Evolutionary conservation across 2,113 vertebrate genomes (phyloP).

Genomic region (Acrocephalus arundinaceus): DNA sequence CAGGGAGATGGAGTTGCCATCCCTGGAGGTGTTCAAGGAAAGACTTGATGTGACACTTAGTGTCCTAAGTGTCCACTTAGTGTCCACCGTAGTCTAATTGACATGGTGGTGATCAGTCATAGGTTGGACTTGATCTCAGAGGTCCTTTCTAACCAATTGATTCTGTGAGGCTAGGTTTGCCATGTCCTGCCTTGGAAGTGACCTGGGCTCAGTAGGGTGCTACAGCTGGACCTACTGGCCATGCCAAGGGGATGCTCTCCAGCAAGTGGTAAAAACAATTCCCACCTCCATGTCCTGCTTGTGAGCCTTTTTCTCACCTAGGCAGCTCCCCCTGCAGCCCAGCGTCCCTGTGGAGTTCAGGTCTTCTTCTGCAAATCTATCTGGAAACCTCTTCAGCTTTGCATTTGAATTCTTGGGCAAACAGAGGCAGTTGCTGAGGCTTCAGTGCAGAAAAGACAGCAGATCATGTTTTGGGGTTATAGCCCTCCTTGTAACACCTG

Average conservation of each 20-base stretch:
- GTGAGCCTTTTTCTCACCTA: accelerated
- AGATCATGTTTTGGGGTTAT: background rate
- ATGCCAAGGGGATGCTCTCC: background rate
- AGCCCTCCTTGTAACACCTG: background rate
- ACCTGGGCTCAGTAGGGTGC: accelerated
- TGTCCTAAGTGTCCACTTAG: background rate
- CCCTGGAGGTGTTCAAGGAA: background rate
- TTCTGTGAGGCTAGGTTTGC: background rate
- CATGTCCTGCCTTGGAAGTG: background rate
- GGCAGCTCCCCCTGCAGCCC: background rate
- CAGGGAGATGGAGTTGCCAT: background rate
- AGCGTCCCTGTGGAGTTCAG: background rate
- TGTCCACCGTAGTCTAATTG: background rate
- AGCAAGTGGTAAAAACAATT: background rate
- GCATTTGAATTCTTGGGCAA: background rate
- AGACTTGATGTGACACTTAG: background rate
- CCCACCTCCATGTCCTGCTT: background rate
- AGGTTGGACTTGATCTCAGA: background rate
- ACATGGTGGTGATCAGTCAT: background rate
- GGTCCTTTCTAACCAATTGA: background rate
- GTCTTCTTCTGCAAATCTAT: background rate
- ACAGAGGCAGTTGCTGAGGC: background rate
- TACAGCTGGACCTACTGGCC: background rate
- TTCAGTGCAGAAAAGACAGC: background rate
- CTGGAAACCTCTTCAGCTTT: background rate